Evolutionary conservation across 2,797 vertebrate species (phyloP), one percentile per base, ranked within the genome.

Genomic region (Chelmon rostratus): DNA sequence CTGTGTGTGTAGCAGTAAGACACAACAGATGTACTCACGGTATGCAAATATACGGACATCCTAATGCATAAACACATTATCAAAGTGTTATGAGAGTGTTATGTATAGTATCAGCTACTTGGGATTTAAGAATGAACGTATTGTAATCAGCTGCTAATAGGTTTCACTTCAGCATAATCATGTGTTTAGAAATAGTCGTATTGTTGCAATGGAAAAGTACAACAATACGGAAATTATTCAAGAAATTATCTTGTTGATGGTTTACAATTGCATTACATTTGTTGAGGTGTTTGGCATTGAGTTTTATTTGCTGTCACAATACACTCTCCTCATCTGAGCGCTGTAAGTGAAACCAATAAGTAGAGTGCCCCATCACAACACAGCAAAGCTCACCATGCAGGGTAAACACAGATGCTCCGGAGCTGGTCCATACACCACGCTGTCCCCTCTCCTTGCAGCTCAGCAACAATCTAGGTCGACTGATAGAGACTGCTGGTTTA

Each of bases 361-460:
- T 89, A 66, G 69, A 85, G 85, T 85, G 75, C 76, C 82, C 86
- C 78, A 68, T 88, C 25, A 84, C 79, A 86, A 78, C 78, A 85
- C 71, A 82, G 91, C 78, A 69, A 73, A 80, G 74, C 93, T 95
- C 90, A 94, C 93, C 91, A 79, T 88, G 80, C 83, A 76, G 84
- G 68, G 81, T 92, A 81, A 83, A 90, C 83, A 89, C 86, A 89
- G 91, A 88, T 82, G 91, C 86, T 90, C 79, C 74, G 8, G 82
- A 83, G 87, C 81, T 62, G 86, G 38, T 88, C 79, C 77, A 46
- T 42, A 68, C 81, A 74, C 81, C 73, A 65, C 68, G 38, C 84
- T 73, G 68, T 79, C 63, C 68, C 71, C 64, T 78, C 66, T 83
- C 54, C 52, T 73, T 31, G 49, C 79, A 67, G 76, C 68, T 70